phyloP scores from a whole-genome alignment of 1,140 invertebrate genomes.

The Drosophila willistoni region DNA sequence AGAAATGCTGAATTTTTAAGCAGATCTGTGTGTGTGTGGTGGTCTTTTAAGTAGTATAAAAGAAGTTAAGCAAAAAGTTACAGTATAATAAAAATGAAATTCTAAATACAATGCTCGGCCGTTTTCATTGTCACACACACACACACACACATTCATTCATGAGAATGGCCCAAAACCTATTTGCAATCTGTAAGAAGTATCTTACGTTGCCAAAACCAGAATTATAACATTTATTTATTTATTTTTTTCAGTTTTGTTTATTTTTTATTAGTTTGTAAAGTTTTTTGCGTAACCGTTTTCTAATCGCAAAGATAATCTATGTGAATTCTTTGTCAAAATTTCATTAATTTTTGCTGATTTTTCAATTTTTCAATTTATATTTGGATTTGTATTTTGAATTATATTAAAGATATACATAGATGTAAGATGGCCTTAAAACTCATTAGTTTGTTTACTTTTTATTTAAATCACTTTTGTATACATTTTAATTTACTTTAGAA shows the following conservation, averaged over 20 bases:
- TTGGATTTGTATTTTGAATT: no score
- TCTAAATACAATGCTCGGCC: slow-evolving; percentile 5
- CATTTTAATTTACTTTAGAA: no score
- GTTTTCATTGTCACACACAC: background rate
- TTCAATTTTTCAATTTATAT: no score
- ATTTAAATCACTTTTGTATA: no score
- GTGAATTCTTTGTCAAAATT: no score
- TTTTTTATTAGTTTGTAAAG: slow-evolving; percentile 3
- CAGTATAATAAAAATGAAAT: background rate
- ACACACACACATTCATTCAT: background rate
- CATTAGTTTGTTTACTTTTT: no score
- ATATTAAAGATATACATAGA: no score
- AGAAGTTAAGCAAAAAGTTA: slow-evolving; percentile 7
- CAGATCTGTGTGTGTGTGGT: slow-evolving; percentile 12
- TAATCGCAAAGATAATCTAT: no score
- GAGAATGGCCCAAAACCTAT: background rate
- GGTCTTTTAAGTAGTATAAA: slow-evolving; percentile 5
- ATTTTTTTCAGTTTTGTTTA: background rate
- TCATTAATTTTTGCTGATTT: no score
- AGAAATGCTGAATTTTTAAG: slow-evolving; percentile 20
- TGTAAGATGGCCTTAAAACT: no score
- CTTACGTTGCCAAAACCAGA: background rate
- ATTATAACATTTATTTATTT: background rate
- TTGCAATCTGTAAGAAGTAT: background rate
- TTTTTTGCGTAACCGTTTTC: background rate